Percentiles rank a stretch among this genome's conserved stretches.
Conservation (phyloP, 37 sponge, comb jelly and placozoan genomes). For the Halichondria panicea region DNA sequence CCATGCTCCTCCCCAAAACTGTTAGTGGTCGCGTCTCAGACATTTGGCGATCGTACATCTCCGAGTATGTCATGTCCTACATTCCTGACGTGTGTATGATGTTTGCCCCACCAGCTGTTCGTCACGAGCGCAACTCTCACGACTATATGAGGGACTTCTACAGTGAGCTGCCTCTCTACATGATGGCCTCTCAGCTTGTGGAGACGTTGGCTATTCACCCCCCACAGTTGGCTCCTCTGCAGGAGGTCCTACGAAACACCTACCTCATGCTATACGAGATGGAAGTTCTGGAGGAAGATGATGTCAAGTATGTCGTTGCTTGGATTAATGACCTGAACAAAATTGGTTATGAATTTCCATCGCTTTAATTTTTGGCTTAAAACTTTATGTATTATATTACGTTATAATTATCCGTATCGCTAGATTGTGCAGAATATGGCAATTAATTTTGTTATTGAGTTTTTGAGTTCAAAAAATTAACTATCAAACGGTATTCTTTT, state of each 20-base stretch:
- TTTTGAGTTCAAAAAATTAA: too few species aligned
- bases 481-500: too few species aligned
- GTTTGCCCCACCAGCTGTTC: constrained; percentile 30
- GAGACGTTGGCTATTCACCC: constrained; percentile 39
- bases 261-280: constrained; percentile 48
- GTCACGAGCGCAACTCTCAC: constrained; percentile 51
- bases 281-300: constrained; percentile 28
- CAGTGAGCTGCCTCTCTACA: constrained; percentile 53
- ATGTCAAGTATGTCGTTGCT: constrained; percentile 32
- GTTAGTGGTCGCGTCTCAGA: constrained; percentile 51
- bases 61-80: too few species aligned
- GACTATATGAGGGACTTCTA: constrained; percentile 34
- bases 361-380: too few species aligned
- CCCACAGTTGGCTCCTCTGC: constrained; percentile 23
- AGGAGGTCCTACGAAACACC: constrained; percentile 36
- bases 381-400: too few species aligned
- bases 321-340: constrained; percentile 37
- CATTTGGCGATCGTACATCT: constrained; percentile 67
- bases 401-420: too few species aligned
- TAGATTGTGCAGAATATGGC: too few species aligned
- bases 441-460: too few species aligned
- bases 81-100: too few species aligned
- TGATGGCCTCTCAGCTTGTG: constrained; percentile 36
- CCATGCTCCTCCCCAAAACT: constrained; percentile 52
- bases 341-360: constrained; percentile 37